Evolutionary conservation across 2,113 vertebrate genomes (phyloP).

Genomic region (Suncus etruscus): DNA sequence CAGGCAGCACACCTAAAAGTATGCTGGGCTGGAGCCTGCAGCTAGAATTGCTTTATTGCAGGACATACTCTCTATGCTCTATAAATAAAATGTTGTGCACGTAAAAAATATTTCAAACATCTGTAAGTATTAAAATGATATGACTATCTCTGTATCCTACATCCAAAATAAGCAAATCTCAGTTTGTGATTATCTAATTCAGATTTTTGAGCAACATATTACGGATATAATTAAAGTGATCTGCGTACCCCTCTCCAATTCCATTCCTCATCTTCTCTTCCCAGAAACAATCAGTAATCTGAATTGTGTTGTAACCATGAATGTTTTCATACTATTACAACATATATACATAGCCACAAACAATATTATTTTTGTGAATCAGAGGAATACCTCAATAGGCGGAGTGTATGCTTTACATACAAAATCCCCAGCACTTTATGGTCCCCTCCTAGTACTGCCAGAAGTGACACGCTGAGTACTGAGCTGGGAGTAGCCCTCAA

Average conservation of each 20-base stretch:
- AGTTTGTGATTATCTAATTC: constrained; percentile 55
- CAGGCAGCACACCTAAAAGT: not conserved
- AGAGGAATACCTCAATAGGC: no score
- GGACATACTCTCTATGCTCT: constrained; percentile 57
- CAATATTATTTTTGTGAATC: not conserved
- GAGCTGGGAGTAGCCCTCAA: no score
- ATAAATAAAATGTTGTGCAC: constrained; percentile 59
- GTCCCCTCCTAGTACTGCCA: no score
- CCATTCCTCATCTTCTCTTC: not conserved
- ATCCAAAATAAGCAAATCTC: constrained; percentile 55
- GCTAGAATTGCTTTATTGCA: constrained; percentile 14
- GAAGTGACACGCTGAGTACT: no score
- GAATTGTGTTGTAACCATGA: constrained; percentile 28
- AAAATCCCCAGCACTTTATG: no score
- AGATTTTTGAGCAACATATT: constrained; percentile 35
- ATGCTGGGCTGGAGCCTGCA: not conserved
- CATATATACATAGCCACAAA: constrained; percentile 34
- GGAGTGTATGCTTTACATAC: no score
- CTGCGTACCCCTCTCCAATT: constrained; percentile 8
- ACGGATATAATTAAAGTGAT: constrained; percentile 52
- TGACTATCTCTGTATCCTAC: constrained; percentile 47
- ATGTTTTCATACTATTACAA: constrained; percentile 25
- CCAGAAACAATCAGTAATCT: constrained; percentile 31
- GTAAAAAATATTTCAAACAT: constrained; percentile 68
- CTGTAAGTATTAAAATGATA: constrained; percentile 59